phyloP scores from a whole-genome alignment of 2,797 vertebrate genomes.

The Microtus agrestis region DNA sequence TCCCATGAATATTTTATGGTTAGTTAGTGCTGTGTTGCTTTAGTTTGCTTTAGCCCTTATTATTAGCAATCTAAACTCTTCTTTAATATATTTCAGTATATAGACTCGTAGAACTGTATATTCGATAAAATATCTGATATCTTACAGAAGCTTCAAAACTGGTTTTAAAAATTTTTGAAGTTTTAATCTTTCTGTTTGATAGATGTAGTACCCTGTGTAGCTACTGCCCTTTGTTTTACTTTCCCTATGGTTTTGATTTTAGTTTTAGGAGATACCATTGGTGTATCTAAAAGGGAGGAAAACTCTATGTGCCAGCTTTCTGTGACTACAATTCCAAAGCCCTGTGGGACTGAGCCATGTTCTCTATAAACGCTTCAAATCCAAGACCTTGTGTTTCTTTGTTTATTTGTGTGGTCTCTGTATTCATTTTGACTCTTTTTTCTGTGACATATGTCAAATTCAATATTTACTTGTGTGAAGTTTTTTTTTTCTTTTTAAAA shows the following conservation, averaged over 20 bases:
- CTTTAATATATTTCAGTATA: background rate
- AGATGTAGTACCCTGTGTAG: background rate
- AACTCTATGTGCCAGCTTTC: background rate
- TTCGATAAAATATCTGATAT: background rate
- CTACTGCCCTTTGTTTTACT: background rate
- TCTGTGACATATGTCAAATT: background rate
- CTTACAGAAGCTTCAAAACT: background rate
- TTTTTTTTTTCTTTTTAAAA: background rate
- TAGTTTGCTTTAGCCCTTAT: background rate
- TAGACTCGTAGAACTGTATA: conserved; percentile 13
- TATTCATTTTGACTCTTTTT: background rate
- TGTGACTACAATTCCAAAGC: background rate
- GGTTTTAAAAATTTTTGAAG: background rate
- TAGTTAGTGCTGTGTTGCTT: background rate
- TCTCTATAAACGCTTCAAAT: background rate
- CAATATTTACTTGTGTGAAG: background rate
- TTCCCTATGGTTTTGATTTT: background rate
- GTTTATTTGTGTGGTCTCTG: background rate
- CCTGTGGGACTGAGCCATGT: background rate
- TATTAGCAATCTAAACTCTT: background rate
- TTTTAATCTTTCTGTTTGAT: background rate
- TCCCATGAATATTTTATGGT: background rate
- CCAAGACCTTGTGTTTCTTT: background rate
- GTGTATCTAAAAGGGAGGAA: background rate
- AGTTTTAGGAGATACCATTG: background rate